Percentiles rank a stretch among this genome's conserved stretches.
Conservation (phyloP, 2,797 vertebrate species). For the Chrosomus eos region DNA sequence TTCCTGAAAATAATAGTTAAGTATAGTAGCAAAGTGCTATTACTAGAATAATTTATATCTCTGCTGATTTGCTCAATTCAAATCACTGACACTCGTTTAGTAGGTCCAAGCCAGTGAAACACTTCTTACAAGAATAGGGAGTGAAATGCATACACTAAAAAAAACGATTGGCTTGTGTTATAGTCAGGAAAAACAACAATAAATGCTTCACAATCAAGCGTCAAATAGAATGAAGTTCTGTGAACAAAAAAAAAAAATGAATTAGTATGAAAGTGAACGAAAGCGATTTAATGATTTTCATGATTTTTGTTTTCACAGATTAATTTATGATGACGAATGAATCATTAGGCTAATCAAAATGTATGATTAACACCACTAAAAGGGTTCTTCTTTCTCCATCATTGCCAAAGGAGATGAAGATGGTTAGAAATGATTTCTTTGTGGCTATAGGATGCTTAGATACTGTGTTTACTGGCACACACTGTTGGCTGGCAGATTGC, state of each 20-base stretch:
- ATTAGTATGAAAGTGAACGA: neutral
- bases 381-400: neutral
- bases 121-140: too few species aligned
- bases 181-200: too few species aligned
- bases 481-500: neutral
- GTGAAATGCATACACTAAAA: too few species aligned
- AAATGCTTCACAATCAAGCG: too few species aligned
- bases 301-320: neutral
- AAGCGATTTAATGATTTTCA: neutral
- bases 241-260: neutral
- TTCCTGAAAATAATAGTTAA: neutral
- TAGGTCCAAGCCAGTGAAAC: neutral
- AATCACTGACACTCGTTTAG: neutral
- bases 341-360: neutral
- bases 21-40: too few species aligned
- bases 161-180: too few species aligned
- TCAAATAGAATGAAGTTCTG: neutral
- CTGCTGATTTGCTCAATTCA: neutral
- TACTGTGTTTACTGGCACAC: neutral
- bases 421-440: neutral
- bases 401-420: neutral
- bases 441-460: neutral
- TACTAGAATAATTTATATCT: neutral
- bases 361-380: neutral
- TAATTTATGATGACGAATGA: neutral